Conservation (phyloP, 2,113 vertebrate genomes). For the Pelecanus crispus region DNA sequence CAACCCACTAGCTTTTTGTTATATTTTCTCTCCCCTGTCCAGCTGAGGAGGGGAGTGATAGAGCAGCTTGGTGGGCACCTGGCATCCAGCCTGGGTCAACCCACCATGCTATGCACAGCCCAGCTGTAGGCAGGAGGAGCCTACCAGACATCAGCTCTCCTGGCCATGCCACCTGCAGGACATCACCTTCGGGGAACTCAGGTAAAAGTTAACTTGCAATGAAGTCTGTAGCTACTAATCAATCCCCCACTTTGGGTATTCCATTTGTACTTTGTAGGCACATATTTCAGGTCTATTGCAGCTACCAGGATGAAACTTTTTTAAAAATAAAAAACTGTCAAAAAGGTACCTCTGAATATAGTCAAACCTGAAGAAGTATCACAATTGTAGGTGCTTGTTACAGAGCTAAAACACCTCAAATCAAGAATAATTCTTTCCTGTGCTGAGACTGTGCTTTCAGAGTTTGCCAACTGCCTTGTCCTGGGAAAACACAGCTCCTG, state of each 20-base stretch:
- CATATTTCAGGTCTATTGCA: neutral
- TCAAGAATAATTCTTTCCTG: neutral
- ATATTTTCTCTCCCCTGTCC: neutral
- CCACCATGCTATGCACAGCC: neutral
- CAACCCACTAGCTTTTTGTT: neutral
- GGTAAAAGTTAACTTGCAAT: neutral
- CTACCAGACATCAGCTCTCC: neutral
- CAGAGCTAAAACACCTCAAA: neutral
- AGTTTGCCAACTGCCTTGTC: neutral
- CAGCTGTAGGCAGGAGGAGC: neutral
- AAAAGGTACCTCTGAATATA: neutral
- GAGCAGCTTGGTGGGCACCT: neutral
- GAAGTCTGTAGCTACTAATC: neutral
- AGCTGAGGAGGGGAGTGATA: neutral
- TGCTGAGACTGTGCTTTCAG: neutral
- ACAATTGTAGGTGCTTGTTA: neutral
- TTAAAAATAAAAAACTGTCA: neutral
- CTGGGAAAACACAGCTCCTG: neutral
- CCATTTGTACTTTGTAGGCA: neutral
- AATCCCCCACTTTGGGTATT: neutral
- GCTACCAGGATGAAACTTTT: neutral
- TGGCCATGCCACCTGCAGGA: neutral
- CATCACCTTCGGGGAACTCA: neutral
- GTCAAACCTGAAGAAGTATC: neutral
- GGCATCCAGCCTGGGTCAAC: neutral